Percentiles rank a stretch among this genome's conserved stretches.
Evolutionary conservation across 2,113 vertebrate species (phyloP).

Genomic region (Cynocephalus volans): DNA sequence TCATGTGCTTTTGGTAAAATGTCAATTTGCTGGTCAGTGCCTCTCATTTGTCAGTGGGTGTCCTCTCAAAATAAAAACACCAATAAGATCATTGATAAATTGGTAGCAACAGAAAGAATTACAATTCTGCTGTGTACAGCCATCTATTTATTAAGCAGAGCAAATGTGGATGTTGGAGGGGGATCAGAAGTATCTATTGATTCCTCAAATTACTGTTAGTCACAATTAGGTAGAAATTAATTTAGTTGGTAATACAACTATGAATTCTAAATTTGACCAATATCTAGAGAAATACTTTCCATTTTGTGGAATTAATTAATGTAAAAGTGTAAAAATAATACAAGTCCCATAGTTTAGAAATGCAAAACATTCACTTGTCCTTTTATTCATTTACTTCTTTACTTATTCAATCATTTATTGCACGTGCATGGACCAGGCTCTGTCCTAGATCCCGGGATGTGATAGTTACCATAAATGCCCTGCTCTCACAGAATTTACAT

Average conservation of each 20-base stretch:
- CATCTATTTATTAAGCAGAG: background rate
- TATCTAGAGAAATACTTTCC: slow-evolving; percentile 37
- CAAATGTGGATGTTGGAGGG: background rate
- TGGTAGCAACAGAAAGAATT: background rate
- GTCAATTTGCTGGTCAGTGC: background rate
- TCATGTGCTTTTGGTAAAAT: slow-evolving; percentile 24
- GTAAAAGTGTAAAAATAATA: background rate
- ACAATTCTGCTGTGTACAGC: background rate
- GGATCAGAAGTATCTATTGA: background rate
- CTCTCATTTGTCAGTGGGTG: background rate
- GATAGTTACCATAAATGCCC: background rate
- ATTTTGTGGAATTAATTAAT: background rate
- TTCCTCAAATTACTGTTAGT: background rate
- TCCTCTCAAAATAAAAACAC: slow-evolving; percentile 37
- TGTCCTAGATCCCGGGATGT: background rate
- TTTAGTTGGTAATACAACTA: background rate
- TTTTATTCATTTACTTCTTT: background rate
- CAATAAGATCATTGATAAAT: background rate
- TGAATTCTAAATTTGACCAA: background rate
- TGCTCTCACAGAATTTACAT: background rate
- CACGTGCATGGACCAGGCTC: background rate
- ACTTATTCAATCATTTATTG: background rate
- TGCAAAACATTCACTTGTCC: background rate
- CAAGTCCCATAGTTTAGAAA: background rate
- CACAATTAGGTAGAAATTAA: background rate